Conservation (phyloP, 2,113 vertebrate genomes). For the Ammodytes marinus region DNA sequence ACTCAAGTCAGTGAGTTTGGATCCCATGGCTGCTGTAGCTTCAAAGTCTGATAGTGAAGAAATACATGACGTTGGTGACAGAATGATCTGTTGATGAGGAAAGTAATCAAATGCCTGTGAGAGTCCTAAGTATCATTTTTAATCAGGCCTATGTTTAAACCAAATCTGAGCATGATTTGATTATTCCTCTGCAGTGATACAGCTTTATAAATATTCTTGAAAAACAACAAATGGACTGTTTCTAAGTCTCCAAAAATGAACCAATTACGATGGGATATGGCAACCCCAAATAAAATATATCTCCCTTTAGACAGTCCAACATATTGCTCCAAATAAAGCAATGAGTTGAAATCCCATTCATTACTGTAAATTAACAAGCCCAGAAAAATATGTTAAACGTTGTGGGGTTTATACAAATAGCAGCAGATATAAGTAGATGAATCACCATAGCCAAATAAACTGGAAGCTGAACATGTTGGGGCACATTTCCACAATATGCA, state of each 20-base stretch:
- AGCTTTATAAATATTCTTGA: background rate
- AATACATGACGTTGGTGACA: too few species aligned
- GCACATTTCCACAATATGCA: conserved; percentile 13
- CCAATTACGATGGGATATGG: conserved; percentile 22
- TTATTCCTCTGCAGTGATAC: background rate
- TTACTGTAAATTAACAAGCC: conserved; percentile 44
- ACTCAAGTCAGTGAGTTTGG: background rate
- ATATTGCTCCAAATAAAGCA: conserved; percentile 23
- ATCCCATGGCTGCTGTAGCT: background rate
- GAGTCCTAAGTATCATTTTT: background rate
- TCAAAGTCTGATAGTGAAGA: background rate
- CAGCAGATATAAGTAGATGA: conserved; percentile 26
- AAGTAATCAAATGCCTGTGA: background rate
- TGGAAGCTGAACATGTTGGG: conserved; percentile 25
- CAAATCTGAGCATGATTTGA: background rate
- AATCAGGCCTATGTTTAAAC: background rate
- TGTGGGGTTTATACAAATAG: conserved; percentile 23
- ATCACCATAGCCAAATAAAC: conserved; percentile 31
- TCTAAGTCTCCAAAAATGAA: conserved; percentile 10
- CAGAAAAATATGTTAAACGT: conserved; percentile 23
- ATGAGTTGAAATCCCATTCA: conserved; percentile 16
- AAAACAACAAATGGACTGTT: conserved; percentile 1
- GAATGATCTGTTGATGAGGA: background rate
- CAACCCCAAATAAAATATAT: background rate
- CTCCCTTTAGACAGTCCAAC: conserved; percentile 14